Base-by-base conservation (phyloP, 2,113 vertebrate species). In the Solenodon paradoxus region DNA sequence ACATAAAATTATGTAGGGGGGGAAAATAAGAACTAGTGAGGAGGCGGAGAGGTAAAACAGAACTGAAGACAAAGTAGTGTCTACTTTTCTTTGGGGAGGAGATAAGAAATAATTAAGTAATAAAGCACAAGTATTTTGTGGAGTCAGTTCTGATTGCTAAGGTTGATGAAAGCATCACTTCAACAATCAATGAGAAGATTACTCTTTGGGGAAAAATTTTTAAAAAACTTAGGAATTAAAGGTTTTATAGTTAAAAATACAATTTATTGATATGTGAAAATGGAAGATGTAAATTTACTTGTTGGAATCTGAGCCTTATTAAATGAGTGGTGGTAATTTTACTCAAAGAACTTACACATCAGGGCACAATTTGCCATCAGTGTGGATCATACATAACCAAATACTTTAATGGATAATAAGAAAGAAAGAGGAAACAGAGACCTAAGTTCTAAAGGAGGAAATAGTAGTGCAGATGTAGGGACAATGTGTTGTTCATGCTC, bases 11-110 rank as follows among this genome's bases (percentile, higher is more conserved):
- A 4, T 17, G 35, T 7, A 42, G 10, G 5, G 13, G 7, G 0
- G 3, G 45, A 38, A 30, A 1, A 2, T 5, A 1, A 3, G 0
- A 3, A 1, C 5, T 1, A 1, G 26, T 22, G 12, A 28, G 24
- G 7, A 75, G 6, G 22, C 11, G 4, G 55, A 32, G 4, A 6
- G 32, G 11, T 19, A 30, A 74, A 4, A 28, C 10, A 20, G n/a
- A n/a, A 15, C 17, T 80, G 40, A 49, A 72, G 30, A 30, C 26
- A 83, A 9, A 77, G 1, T 51, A 35, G 0, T 38, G 13, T 3
- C 10, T 9, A 0, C 7, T 51, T 47, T 9, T 20, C 13, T 30
- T 35, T 47, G 63, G 4, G 51, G 17, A 72, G 15, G 35, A 57
- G 22, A 74, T 74, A 69, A 66, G 35, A 66, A 38, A 42, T 16